A percentile compares a stretch with the other conserved stretches of the same genome.
Conservation (phyloP, 2,888 invertebrate genomes). For the Sphaerophoria rueppellii region DNA sequence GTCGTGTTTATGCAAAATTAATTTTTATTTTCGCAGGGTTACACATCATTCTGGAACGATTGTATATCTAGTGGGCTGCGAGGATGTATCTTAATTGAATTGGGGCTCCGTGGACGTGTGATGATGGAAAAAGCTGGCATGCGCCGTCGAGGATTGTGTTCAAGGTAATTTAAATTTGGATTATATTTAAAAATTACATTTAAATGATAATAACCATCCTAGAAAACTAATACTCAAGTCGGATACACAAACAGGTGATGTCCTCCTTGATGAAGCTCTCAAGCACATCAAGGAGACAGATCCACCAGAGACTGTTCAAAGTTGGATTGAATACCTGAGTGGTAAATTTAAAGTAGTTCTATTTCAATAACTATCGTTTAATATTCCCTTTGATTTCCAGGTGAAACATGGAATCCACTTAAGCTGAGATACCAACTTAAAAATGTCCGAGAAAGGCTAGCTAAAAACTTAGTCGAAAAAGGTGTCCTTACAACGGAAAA, state of each 20-base stretch:
- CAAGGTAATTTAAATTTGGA: slow-evolving; percentile 84
- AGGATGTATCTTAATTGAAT: slow-evolving; percentile 98
- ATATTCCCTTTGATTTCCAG: slow-evolving; percentile 79
- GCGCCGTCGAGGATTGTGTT: slow-evolving; percentile 94
- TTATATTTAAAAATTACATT: not conserved
- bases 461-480: slow-evolving; percentile 99
- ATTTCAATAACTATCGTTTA: not conserved
- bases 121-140: slow-evolving; percentile 98
- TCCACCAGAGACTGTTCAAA: slow-evolving; percentile 98
- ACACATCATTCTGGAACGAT: slow-evolving; percentile 99
- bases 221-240: slow-evolving; percentile 91
- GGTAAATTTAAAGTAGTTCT: slow-evolving; percentile 85
- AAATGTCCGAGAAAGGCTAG: slow-evolving; percentile 98
- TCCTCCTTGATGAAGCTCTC: slow-evolving; percentile 95
- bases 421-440: slow-evolving; percentile 98
- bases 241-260: slow-evolving; percentile 98
- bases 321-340: slow-evolving; percentile 99
- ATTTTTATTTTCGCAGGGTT: slow-evolving; percentile 86
- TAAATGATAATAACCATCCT: not conserved
- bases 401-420: slow-evolving; percentile 99
- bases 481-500: slow-evolving; percentile 99
- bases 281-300: slow-evolving; percentile 99
- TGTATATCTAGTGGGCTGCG: slow-evolving; percentile 99
- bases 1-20: no score
- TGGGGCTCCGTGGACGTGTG: slow-evolving; percentile 96